These are phyloP conservation scores for Temnothorax curvispinosus DNA, from an alignment of 1,140 invertebrate genomes.

Conservation along the genomic window DNA sequence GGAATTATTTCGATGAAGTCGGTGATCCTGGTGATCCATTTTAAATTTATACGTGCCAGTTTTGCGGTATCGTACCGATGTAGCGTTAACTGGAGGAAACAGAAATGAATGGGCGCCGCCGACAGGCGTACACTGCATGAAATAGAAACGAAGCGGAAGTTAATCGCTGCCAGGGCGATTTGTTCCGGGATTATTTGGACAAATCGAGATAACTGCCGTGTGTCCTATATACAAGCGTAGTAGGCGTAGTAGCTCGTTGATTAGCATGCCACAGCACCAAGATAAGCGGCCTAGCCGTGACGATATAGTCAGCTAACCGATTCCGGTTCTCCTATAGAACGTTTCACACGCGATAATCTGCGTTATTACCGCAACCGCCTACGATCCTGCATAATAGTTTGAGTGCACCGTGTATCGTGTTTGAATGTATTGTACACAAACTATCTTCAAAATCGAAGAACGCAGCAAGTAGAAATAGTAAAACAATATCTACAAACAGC, in stretches of 20 bases:
- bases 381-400: constrained; percentile 28
- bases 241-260: constrained; percentile 72
- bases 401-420: background rate
- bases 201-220: constrained; percentile 76
- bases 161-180: constrained; percentile 62
- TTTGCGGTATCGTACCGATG: constrained; percentile 13
- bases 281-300: constrained; percentile 78
- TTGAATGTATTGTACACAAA: background rate
- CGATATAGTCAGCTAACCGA: constrained; percentile 73
- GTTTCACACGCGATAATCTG: constrained; percentile 69
- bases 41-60: constrained; percentile 29
- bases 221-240: constrained; percentile 65
- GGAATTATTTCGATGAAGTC: background rate
- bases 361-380: constrained; percentile 55
- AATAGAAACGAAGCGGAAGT: constrained; percentile 69
- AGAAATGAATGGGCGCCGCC: constrained; percentile 40
- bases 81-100: constrained; percentile 18
- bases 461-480: background rate
- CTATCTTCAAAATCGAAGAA: background rate
- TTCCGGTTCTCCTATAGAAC: constrained; percentile 66
- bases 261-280: constrained; percentile 76
- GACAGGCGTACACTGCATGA: constrained; percentile 38
- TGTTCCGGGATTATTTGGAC: constrained; percentile 76
- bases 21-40: constrained; percentile 26
- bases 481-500: background rate